A percentile compares a stretch with the other conserved stretches of the same genome.
Evolutionary conservation across 2,113 vertebrate species (phyloP).

Genomic region (Parus major): DNA sequence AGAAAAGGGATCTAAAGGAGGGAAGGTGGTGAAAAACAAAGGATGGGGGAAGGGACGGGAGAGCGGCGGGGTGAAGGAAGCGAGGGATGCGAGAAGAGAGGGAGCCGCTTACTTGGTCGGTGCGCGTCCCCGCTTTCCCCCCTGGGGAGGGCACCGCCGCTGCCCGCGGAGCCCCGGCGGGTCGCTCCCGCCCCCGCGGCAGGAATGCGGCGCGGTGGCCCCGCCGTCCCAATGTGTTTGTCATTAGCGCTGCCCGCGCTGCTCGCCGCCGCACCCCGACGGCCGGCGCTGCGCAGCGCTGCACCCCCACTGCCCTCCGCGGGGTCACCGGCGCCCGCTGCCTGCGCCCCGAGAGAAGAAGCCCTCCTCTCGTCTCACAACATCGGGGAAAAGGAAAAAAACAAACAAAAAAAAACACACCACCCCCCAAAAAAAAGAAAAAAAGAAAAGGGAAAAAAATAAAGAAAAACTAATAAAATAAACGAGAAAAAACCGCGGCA

Average conservation of each 20-base stretch:
- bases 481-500: not conserved
- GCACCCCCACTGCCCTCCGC: not conserved
- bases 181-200: constrained; percentile 72
- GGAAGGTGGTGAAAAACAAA: constrained; percentile 16
- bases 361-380: not conserved
- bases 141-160: not conserved
- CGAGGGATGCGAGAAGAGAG: not conserved
- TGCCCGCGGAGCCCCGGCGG: not conserved
- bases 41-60: not conserved
- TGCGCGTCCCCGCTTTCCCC: not conserved
- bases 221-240: constrained; percentile 84
- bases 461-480: not conserved
- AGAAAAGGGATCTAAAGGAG: not conserved
- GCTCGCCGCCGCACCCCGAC: constrained; percentile 19
- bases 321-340: not conserved
- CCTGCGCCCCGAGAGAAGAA: not conserved
- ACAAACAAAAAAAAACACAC: too few species aligned
- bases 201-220: constrained; percentile 73
- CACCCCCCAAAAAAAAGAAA: too few species aligned
- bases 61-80: not conserved
- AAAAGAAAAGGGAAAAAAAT: not conserved
- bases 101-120: not conserved
- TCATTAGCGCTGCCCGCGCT: constrained; percentile 73
- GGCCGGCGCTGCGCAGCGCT: not conserved
- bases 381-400: fast-evolving